Percentiles rank a stretch among this genome's conserved stretches.
Conservation (phyloP, 2,888 invertebrate genomes). For the Plebejus argus region DNA sequence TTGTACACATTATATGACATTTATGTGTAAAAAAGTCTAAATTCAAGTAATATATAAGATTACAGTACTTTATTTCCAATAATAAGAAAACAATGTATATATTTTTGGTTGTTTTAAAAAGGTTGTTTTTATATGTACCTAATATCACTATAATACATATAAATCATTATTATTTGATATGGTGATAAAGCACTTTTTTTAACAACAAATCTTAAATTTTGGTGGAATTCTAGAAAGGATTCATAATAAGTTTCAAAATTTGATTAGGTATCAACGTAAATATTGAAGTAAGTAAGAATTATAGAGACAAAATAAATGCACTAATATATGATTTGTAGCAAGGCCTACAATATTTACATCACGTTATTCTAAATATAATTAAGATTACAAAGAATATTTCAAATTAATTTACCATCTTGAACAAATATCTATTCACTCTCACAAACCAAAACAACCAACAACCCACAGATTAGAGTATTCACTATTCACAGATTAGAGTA, state of each 20-base stretch:
- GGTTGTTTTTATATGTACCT: not conserved
- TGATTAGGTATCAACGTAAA: not conserved
- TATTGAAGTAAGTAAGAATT: not conserved
- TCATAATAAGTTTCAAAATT: not conserved
- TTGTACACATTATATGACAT: not conserved
- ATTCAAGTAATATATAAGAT: not conserved
- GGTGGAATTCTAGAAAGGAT: not conserved
- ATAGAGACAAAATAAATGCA: not conserved
- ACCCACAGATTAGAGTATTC: too few relatives aligned
- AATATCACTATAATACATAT: not conserved
- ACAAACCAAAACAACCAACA: slow-evolving; percentile 50
- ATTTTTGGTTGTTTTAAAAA: not conserved
- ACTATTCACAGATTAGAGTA: too few relatives aligned
- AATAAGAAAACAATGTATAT: not conserved
- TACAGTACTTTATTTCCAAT: not conserved
- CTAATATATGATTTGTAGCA: slow-evolving; percentile 42
- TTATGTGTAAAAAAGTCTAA: not conserved
- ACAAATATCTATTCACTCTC: slow-evolving; percentile 41
- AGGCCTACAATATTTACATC: not conserved
- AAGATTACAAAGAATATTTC: slow-evolving; percentile 55
- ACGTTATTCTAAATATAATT: slow-evolving; percentile 32
- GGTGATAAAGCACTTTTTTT: not conserved
- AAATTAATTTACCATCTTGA: slow-evolving; percentile 73
- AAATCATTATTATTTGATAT: not conserved
- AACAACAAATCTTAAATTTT: not conserved